Evolutionary conservation across 2,797 vertebrate species (phyloP), one percentile per base, ranked within the genome.

Genomic region (Pelodytes ibericus): DNA sequence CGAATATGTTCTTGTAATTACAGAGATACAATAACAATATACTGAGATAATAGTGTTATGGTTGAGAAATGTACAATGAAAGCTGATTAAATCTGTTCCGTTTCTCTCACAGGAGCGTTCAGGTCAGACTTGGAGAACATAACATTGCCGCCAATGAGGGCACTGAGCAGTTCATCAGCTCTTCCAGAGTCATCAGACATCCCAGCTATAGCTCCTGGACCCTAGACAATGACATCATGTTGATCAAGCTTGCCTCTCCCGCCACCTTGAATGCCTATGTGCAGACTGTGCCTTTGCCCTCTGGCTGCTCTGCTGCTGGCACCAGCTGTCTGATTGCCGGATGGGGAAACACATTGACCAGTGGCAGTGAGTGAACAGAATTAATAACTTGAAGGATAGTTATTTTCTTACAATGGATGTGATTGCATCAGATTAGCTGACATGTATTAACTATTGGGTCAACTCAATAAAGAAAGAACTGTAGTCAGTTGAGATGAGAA

Each of bases 281-380:
- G 61, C 82, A 91, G 75, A 56, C 91, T 1, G 1, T 96, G 51
- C 0, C 87, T 80, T 87, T 95, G 60, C 93, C 95, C 39, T 88
- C 13, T 2, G 80, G 77, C 82, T 94, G 91, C 0, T 87, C 82
- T 8, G 1, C 80, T 0, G 47, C 88, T 2, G 94, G 94, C 68
- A 94, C 92, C 70, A 71, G 72, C 65, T 96, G 95, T 81, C 73
- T 10, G 0, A 86, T 96, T 74, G 90, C 94, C 0, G 94, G 94
- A 74, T 92, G 93, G 91, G 94, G 94, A 70, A 90, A 91, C 88
- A 95, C 91, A 58, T 87, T 88, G 81, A 92, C 89, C 85, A 85
- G 47, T 9, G 76, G 0, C 10, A 0, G 89, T 91, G 64, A 91
- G 90, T 87, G 9, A 3, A 7, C n/a, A n/a, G n/a, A n/a, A n/a